phyloP scores from a whole-genome alignment of 2,797 vertebrate genomes.

The Pipistrellus pipistrellus region DNA sequence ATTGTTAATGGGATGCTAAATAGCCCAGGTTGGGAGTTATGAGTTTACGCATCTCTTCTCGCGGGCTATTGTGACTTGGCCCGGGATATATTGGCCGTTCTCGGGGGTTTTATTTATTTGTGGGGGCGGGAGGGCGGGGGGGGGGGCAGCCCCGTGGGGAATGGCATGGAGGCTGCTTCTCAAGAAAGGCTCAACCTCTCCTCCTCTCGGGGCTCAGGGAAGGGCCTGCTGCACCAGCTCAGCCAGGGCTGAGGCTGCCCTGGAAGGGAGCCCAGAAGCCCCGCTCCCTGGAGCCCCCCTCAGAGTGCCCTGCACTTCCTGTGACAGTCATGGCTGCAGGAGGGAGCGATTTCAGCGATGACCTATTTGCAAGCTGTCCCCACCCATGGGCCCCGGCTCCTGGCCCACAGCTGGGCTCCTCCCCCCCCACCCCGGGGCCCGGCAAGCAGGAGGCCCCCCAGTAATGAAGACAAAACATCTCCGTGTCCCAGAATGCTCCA shows the following conservation, averaged over 20 bases:
- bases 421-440: not conserved
- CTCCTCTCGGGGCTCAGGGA: not conserved
- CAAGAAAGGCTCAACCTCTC: slow-evolving; percentile 62
- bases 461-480: not conserved
- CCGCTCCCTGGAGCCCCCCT: too few relatives aligned
- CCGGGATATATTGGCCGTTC: slow-evolving; percentile 85
- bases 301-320: not conserved
- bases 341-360: not conserved
- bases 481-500: not conserved
- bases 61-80: slow-evolving; percentile 86
- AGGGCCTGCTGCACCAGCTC: not conserved
- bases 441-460: not conserved
- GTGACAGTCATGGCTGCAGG: rapidly evolving
- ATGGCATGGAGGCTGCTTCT: slow-evolving; percentile 68
- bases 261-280: not conserved
- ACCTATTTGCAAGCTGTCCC: not conserved
- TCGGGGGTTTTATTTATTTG: slow-evolving; percentile 87
- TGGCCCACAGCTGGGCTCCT: not conserved
- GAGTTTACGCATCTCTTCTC: slow-evolving; percentile 86
- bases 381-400: not conserved
- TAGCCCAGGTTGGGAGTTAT: slow-evolving; percentile 87
- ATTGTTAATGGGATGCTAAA: slow-evolving; percentile 93
- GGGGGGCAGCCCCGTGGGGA: not conserved
- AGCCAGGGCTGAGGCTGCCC: not conserved
- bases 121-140: slow-evolving; percentile 46